phyloP scores from a whole-genome alignment of 2,797 vertebrate species.

The Acipenser oxyrinchus region DNA sequence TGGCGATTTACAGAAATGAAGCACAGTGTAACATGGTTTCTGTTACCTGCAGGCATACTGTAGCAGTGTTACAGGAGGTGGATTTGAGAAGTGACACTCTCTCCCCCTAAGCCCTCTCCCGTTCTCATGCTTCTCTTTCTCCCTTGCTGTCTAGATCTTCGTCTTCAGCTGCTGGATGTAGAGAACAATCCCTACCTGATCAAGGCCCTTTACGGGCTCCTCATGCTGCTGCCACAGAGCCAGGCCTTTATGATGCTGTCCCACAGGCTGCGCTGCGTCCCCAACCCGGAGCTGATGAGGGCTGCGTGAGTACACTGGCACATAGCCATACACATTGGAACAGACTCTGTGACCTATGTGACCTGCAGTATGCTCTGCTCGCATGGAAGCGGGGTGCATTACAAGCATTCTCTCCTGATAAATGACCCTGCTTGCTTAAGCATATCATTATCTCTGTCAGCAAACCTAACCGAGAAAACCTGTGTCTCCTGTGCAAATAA shows the following conservation, averaged over 20 bases:
- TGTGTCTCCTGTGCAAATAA: too few relatives aligned
- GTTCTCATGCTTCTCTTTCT: background rate
- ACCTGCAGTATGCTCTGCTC: too few relatives aligned
- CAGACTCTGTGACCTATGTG: too few relatives aligned
- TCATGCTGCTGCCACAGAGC: slow-evolving; percentile 96
- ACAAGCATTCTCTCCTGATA: too few relatives aligned
- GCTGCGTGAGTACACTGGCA: slow-evolving; percentile 55
- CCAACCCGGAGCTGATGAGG: slow-evolving; percentile 94
- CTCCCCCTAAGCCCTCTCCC: background rate
- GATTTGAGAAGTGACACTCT: background rate
- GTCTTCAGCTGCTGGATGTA: slow-evolving; percentile 89
- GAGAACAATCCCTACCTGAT: slow-evolving; percentile 95
- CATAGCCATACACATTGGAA: background rate
- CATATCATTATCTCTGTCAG: too few relatives aligned
- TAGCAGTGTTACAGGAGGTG: too few relatives aligned
- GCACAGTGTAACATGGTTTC: too few relatives aligned
- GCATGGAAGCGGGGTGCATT: too few relatives aligned
- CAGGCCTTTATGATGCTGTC: slow-evolving; percentile 96
- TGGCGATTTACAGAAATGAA: too few relatives aligned
- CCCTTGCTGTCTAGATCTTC: slow-evolving; percentile 59
- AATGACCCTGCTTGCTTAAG: too few relatives aligned
- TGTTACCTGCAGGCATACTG: too few relatives aligned
- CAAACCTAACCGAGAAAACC: too few relatives aligned
- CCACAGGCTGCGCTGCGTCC: slow-evolving; percentile 84
- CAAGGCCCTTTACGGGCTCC: slow-evolving; percentile 88